phyloP scores from a whole-genome alignment of 1,140 invertebrate genomes.

The Adoxophyes honmai region DNA sequence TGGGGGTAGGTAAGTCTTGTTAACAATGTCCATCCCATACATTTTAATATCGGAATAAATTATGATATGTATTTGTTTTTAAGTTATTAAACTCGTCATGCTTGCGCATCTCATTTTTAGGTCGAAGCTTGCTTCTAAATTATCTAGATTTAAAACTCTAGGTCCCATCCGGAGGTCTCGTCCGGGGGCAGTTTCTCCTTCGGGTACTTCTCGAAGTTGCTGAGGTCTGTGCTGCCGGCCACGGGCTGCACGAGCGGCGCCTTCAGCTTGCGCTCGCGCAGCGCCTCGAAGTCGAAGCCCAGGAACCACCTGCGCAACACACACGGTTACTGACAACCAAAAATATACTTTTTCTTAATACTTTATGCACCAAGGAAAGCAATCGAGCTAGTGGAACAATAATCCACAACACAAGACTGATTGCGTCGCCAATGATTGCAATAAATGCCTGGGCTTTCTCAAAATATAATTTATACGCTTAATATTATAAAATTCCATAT shows the following conservation, averaged over 20 bases:
- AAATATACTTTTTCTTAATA: conserved; percentile 11
- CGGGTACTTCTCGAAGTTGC: conserved; percentile 84
- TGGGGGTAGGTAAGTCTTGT: too few species aligned
- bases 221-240: conserved; percentile 78
- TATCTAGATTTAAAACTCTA: conserved; percentile 77
- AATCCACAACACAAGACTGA: too few species aligned
- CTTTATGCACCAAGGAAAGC: conserved; percentile 21
- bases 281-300: conserved; percentile 94
- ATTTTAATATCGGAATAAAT: too few species aligned
- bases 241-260: conserved; percentile 88
- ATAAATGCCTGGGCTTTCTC: too few species aligned
- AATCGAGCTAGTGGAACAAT: too few species aligned
- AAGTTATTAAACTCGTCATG: too few species aligned
- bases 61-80: too few species aligned
- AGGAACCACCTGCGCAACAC: conserved; percentile 87
- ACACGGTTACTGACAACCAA: neutral
- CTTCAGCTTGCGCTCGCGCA: conserved; percentile 83
- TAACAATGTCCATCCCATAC: too few species aligned
- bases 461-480: too few species aligned
- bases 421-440: too few species aligned
- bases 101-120: too few species aligned
- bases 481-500: too few species aligned
- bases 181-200: conserved; percentile 81
- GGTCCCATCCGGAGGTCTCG: conserved; percentile 84
- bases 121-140: neutral